phyloP scores from a whole-genome alignment of 2,113 vertebrate genomes.

The Sprattus sprattus region DNA sequence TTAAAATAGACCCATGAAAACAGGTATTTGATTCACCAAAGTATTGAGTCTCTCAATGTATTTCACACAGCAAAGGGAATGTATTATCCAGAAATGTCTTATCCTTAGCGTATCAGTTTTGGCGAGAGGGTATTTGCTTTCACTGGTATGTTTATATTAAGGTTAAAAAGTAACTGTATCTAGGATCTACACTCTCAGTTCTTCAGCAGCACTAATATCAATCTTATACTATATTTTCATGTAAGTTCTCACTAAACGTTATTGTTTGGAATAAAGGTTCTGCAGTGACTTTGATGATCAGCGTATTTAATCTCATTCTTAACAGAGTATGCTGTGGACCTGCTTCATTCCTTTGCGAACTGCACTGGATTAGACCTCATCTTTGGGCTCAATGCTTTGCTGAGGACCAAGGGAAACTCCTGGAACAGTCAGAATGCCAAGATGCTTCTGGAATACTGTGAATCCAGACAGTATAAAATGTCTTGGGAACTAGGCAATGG shows the following conservation, averaged over 20 bases:
- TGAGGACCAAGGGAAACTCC: conserved; percentile 69
- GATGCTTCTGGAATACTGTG: conserved; percentile 79
- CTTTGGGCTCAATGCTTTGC: conserved; percentile 91
- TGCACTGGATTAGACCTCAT: conserved; percentile 84
- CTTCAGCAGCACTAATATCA: not conserved
- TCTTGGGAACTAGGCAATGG: conserved; percentile 97
- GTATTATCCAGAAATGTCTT: not conserved
- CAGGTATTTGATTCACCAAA: not conserved
- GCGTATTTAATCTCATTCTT: not conserved
- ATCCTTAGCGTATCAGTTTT: not conserved
- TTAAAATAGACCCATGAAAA: too few species aligned
- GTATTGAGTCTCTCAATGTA: not conserved
- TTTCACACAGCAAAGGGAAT: not conserved
- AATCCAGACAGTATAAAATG: conserved; percentile 74
- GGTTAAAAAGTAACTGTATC: not conserved
- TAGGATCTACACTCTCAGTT: not conserved
- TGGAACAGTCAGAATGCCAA: conserved; percentile 87
- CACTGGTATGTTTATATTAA: not conserved
- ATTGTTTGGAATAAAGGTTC: not conserved
- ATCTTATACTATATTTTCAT: not conserved
- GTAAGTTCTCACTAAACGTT: not conserved
- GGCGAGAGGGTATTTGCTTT: not conserved
- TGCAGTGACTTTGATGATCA: not conserved
- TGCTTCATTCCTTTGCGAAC: conserved; percentile 80
- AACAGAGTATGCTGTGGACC: conserved; percentile 80